Percentiles rank a stretch among this genome's conserved stretches.
These are phyloP conservation scores for Clitarchus hookeri DNA, from an alignment of 2,888 invertebrate genomes.

Conservation along the genomic window DNA sequence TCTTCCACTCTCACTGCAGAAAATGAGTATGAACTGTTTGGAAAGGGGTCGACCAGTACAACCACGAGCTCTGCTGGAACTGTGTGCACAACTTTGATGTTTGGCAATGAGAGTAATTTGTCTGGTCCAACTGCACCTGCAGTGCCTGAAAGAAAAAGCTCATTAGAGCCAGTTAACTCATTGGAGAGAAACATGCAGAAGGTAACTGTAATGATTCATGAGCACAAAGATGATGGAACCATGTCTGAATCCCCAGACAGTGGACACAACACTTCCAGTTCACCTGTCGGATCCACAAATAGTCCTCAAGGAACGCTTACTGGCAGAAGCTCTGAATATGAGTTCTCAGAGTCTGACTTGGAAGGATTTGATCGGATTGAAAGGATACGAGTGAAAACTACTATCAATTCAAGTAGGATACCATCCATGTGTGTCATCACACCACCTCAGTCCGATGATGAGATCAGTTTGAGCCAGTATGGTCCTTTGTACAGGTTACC, in stretches of 20 bases:
- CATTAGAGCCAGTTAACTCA: conserved; percentile 60
- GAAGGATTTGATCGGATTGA: conserved; percentile 88
- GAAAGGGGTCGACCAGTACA: conserved; percentile 82
- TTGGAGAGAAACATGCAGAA: conserved; percentile 52
- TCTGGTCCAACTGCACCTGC: conserved; percentile 71
- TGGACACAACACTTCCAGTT: conserved; percentile 80
- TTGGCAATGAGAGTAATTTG: conserved; percentile 61
- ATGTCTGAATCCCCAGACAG: conserved; percentile 73
- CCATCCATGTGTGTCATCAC: conserved; percentile 93
- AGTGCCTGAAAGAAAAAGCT: conserved; percentile 82
- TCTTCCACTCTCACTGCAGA: conserved; percentile 76
- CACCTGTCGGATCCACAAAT: conserved; percentile 73
- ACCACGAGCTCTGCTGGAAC: conserved; percentile 90
- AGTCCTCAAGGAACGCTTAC: conserved; percentile 66
- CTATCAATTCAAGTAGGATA: conserved; percentile 83
- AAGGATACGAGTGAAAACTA: conserved; percentile 82
- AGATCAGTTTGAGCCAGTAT: conserved; percentile 58
- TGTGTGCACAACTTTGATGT: conserved; percentile 81
- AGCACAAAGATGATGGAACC: conserved; percentile 40
- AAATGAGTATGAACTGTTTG: conserved; percentile 88
- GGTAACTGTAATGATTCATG: conserved; percentile 63
- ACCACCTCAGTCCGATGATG: conserved; percentile 85
- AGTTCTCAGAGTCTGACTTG: conserved; percentile 84
- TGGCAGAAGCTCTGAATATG: conserved; percentile 75
- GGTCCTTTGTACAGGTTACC: conserved; percentile 31